A percentile compares a stretch with the other conserved stretches of the same genome.
Conservation (phyloP, 1,140 invertebrate genomes). For the Drosophila sproati region DNA sequence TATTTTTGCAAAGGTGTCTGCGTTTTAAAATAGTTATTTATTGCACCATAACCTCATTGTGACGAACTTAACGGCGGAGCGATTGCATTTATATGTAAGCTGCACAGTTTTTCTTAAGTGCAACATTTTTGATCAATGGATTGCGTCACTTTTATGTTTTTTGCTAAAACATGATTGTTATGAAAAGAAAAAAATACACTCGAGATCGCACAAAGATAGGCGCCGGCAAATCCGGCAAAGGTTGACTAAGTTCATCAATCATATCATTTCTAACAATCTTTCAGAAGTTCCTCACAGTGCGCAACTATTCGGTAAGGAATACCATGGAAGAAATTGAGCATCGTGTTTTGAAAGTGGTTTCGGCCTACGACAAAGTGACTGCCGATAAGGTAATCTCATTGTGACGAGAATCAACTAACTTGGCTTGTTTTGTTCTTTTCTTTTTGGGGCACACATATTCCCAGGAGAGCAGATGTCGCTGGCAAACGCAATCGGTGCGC, state of each 20-base stretch:
- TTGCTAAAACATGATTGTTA: conserved; percentile 54
- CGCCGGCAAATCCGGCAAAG: conserved; percentile 19
- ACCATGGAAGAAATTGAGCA: conserved; percentile 87
- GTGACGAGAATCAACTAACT: conserved; percentile 66
- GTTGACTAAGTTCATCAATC: conserved; percentile 2
- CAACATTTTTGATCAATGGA: background rate
- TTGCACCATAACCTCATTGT: conserved; percentile 74
- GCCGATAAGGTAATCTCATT: conserved; percentile 90
- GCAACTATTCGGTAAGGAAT: conserved; percentile 72
- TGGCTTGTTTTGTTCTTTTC: conserved; percentile 68
- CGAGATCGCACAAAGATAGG: background rate
- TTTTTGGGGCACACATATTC: conserved; percentile 33
- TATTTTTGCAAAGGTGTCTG: background rate
- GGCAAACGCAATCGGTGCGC: conserved; percentile 83
- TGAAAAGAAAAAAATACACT: background rate
- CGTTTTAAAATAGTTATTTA: background rate
- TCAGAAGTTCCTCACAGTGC: conserved; percentile 53
- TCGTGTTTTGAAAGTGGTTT: conserved; percentile 91
- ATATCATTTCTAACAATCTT: conserved; percentile 17
- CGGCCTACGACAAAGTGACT: conserved; percentile 92
- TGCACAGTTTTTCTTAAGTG: background rate
- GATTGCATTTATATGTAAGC: background rate
- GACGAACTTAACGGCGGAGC: conserved; percentile 9
- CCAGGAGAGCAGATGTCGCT: conserved; percentile 72
- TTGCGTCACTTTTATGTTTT: conserved; percentile 61